Evolutionary conservation across 2,797 vertebrate genomes (phyloP).

Genomic region (Lagodon rhomboides): DNA sequence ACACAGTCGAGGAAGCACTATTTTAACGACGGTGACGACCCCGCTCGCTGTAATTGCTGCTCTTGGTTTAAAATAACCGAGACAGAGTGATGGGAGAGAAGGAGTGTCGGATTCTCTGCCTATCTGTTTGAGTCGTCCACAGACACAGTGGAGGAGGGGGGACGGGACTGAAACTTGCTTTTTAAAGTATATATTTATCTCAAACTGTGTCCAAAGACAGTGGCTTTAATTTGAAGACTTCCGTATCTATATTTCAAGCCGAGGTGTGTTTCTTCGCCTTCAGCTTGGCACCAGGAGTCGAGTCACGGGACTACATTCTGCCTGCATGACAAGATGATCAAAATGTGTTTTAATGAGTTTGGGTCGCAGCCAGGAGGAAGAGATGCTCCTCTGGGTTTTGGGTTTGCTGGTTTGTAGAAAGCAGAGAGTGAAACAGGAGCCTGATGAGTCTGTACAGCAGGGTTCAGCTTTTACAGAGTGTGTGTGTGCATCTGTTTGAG

Average conservation of each 20-base stretch:
- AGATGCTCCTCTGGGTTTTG: background rate
- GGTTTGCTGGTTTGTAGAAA: constrained; percentile 18
- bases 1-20: constrained; percentile 30
- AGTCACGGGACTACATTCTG: constrained; percentile 46
- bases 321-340: constrained; percentile 45
- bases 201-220: background rate
- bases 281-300: constrained; percentile 13
- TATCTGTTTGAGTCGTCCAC: constrained; percentile 53
- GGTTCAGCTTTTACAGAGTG: too few relatives aligned
- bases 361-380: constrained; percentile 9
- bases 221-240: background rate
- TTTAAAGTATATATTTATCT: constrained; percentile 12
- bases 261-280: background rate
- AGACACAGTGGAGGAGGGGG: background rate
- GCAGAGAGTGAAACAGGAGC: background rate
- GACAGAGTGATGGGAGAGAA: constrained; percentile 21
- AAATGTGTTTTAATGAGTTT: constrained; percentile 63
- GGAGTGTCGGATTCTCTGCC: constrained; percentile 51
- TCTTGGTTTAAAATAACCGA: constrained; percentile 70
- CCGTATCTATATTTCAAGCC: background rate
- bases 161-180: constrained; percentile 13
- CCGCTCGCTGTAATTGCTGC: constrained; percentile 46
- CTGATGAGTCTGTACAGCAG: background rate
- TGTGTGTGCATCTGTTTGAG: background rate
- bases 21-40: constrained; percentile 60